Conservation (phyloP, 2,888 invertebrate species). For the Atethmia centrago region DNA sequence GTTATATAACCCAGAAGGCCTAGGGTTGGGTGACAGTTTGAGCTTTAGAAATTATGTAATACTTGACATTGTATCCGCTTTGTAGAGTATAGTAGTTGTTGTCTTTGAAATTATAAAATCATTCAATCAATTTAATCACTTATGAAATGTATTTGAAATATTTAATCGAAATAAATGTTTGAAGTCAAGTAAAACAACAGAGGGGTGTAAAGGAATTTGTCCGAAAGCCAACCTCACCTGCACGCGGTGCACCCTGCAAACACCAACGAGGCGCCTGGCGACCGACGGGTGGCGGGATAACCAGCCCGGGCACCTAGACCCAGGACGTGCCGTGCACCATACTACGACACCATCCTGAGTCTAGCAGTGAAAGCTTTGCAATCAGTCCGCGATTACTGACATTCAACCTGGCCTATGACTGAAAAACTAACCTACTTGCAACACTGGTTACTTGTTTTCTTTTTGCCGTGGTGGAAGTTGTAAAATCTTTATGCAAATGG, state of each 20-base stretch:
- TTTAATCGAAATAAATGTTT: constrained; percentile 58
- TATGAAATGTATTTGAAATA: constrained; percentile 53
- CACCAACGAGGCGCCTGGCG: constrained; percentile 59
- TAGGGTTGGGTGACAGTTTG: constrained; percentile 61
- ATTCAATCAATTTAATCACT: constrained; percentile 47
- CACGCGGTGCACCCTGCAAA: constrained; percentile 60
- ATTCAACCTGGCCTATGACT: constrained; percentile 53
- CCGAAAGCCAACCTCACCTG: constrained; percentile 62
- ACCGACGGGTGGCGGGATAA: constrained; percentile 63
- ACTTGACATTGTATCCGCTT: constrained; percentile 61
- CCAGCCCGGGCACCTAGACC: constrained; percentile 57
- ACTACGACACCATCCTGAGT: constrained; percentile 35
- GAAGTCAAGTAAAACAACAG: constrained; percentile 60
- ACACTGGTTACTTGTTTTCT: constrained; percentile 49
- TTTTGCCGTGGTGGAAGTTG: constrained; percentile 51
- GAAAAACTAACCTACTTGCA: constrained; percentile 23
- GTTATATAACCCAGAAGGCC: constrained; percentile 41
- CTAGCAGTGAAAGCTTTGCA: constrained; percentile 46
- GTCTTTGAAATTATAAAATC: constrained; percentile 50
- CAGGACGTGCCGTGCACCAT: constrained; percentile 28
- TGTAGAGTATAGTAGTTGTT: constrained; percentile 51
- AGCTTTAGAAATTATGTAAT: constrained; percentile 59
- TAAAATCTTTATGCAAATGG: background rate
- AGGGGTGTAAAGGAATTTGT: constrained; percentile 58
- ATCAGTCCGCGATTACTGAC: constrained; percentile 58